Percentiles rank a stretch among this genome's conserved stretches.
phyloP scores from a whole-genome alignment of 2,888 invertebrate species.

The Sarcophaga variegata region DNA sequence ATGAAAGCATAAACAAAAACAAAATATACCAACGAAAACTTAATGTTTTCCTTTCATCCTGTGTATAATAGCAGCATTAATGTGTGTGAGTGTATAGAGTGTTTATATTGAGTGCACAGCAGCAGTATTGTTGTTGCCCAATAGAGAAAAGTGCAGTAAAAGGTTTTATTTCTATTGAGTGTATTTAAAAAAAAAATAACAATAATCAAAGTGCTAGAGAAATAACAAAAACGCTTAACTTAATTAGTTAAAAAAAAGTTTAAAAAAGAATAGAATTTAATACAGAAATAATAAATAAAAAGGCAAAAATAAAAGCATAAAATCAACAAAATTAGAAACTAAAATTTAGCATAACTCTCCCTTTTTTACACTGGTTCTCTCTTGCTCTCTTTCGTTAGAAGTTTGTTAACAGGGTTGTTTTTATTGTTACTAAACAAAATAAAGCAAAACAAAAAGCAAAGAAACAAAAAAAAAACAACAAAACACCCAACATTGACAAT shows the following conservation, averaged over 20 bases:
- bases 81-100: not conserved
- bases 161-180: slow-evolving; percentile 1
- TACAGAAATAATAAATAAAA: too few species aligned
- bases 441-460: slow-evolving; percentile 27
- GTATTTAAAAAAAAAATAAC: not conserved
- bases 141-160: slow-evolving; percentile 49
- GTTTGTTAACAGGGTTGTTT: slow-evolving; percentile 57
- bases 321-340: not conserved
- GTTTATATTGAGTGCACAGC: slow-evolving; percentile 1
- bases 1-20: not conserved
- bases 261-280: not conserved
- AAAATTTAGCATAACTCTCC: slow-evolving; percentile 7
- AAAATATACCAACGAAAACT: slow-evolving; percentile 38
- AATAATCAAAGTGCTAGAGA: not conserved
- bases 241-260: not conserved
- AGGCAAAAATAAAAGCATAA: not conserved
- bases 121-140: not conserved
- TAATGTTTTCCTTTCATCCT: slow-evolving; percentile 53
- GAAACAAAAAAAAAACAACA: not conserved
- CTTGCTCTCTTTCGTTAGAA: slow-evolving; percentile 22
- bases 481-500: slow-evolving; percentile 30
- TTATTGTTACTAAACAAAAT: slow-evolving; percentile 48
- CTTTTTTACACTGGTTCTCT: slow-evolving; percentile 22
- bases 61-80: slow-evolving; percentile 26
- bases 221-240: not conserved